A percentile compares a stretch with the other conserved stretches of the same genome.
phyloP scores from a whole-genome alignment of 2,888 invertebrate genomes.

The Morpho helenor region DNA sequence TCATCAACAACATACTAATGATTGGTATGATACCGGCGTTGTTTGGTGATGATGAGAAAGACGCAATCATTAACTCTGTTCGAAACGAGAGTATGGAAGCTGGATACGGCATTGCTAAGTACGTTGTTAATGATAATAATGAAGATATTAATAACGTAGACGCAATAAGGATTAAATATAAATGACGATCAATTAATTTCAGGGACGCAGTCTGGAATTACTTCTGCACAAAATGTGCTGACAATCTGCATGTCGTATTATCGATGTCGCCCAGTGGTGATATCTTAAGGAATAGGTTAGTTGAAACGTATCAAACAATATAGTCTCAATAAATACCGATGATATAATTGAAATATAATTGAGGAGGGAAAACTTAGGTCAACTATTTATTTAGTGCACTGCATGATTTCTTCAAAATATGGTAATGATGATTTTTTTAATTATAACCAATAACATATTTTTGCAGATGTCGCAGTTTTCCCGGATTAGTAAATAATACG shows the following conservation, averaged over 20 bases:
- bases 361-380: too few species aligned
- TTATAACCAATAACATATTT: neutral
- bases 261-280: constrained; percentile 95
- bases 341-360: too few species aligned
- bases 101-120: constrained; percentile 87
- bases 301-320: neutral
- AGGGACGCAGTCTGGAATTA: constrained; percentile 93
- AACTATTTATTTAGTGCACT: too few species aligned
- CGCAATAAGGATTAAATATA: neutral
- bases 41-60: constrained; percentile 94
- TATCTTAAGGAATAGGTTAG: constrained; percentile 84
- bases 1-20: constrained; percentile 94
- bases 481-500: constrained; percentile 94
- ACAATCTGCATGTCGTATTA: constrained; percentile 93
- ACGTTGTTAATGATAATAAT: neutral
- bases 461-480: constrained; percentile 89
- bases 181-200: constrained; percentile 5
- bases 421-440: too few species aligned
- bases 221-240: constrained; percentile 87
- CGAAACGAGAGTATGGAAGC: constrained; percentile 84
- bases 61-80: constrained; percentile 84
- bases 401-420: too few species aligned
- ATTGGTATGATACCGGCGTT: constrained; percentile 93
- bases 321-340: too few species aligned
- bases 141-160: too few species aligned